Evolutionary conservation across 2,797 vertebrate species (phyloP), one percentile per base, ranked within the genome.

Genomic region (Silurus lanzhouensis): DNA sequence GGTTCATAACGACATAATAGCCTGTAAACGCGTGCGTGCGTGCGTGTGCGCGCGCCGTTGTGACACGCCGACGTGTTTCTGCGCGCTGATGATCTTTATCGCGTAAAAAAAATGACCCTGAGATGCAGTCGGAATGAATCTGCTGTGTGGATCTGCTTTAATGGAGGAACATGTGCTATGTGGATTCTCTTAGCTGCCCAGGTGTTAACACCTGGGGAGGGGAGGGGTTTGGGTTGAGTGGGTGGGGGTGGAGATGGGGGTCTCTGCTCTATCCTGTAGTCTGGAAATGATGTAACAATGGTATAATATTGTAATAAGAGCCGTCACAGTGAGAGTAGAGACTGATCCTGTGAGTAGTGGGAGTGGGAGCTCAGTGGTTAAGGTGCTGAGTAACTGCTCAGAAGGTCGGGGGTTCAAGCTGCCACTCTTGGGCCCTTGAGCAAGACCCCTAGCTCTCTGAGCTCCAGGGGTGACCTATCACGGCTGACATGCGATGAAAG

Each of bases 171-270:
- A 78, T 66, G 27, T 17, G 70, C 20, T 31, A 58, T 76, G 79
- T 8, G 61, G 20, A 25, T 10, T 61, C 20, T 61, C 46, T 82
- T 71, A 82, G 67, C 81, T 71, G 81, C 22, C n/a, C 66, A 70
- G 66, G 81, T 82, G 52, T 82, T 20, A 82, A 70, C 25, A 31
- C 10, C 7, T 0, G 48, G 25, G n/a, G n/a, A n/a, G 6, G 6
- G 61, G 61, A 6, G 15, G 2, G 7, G 31, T 15, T 17, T 4
- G 13, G 66, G 7, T 31, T 1, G 6, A 27, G 25, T 1, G 8
- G 15, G 2, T 7, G 6, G 52, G 1, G 27, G 19, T 46, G 6
- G 13, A 10, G 27, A 14, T 57, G 74, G 38, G 15, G 27, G 8
- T 20, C 19, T 0, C 7, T 60, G 57, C 10, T 52, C 6, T 52